Base-by-base conservation (phyloP, 2,888 invertebrate species). In the Ophioninae sp. region DNA sequence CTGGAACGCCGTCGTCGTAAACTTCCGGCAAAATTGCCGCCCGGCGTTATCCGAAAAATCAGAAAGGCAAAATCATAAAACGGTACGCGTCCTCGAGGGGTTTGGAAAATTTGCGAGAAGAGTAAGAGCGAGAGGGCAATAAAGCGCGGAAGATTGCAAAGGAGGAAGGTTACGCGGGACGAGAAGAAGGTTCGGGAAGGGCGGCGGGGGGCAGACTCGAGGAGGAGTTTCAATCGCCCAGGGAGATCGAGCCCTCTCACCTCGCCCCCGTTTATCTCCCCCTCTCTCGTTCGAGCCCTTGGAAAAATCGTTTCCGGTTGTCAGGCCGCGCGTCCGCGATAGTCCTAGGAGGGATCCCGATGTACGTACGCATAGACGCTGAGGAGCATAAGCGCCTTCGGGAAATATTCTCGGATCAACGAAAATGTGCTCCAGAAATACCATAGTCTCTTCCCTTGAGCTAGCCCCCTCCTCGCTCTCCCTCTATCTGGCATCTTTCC, bases 21-120 rank as follows among this genome's bases (percentile, higher is more conserved):
- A 78, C 80, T 85, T 82, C 61, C 80, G 70, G 74, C 74, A 82
- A 85, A 85, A 85, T 85, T 85, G 82, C 85, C 80, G 82, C 82
- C 82, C 80, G 80, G 74, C 76, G 82, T 80, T 85, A 85, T 82
- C 80, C 82, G 80, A 85, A 82, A 82, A 82, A 82, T 72, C 39
- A 41, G 20, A 67, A 67, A 20, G 50, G 50, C 13, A 50, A 50
- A 50, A 50, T 50, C 50, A 50, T 50, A 50, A 50, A 50, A 50
- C 6, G 13, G 50, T 17, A 50, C 50, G 50, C 50, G 50, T 50
- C 17, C 50, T 50, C 50, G 50, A 50, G 50, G 50, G 50, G 50
- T 50, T 50, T 17, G 50, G 50, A 5, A 50, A 50, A 50, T 50
- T 50, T 50, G 50, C 17, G 50, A 50, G 50, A 50, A 50, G 50